A percentile compares a stretch with the other conserved stretches of the same genome.
phyloP scores from a whole-genome alignment of 2,888 invertebrate genomes.

The Galerucella calmariensis region DNA sequence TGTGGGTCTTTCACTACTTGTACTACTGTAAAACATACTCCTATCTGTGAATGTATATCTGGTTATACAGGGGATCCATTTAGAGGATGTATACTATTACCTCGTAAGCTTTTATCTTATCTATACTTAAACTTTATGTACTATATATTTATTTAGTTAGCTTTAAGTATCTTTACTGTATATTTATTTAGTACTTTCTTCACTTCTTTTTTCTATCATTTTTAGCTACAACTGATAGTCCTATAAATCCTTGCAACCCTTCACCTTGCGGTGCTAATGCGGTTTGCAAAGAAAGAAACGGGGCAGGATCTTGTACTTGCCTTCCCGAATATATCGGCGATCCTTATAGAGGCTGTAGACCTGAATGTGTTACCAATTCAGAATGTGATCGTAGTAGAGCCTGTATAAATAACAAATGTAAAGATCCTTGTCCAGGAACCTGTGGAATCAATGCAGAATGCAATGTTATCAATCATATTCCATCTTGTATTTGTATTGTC shows the following conservation, averaged over 20 bases:
- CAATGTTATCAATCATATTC: slow-evolving; percentile 74
- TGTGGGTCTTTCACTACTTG: slow-evolving; percentile 82
- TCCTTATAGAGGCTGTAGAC: slow-evolving; percentile 74
- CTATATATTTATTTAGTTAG: slow-evolving; percentile 9
- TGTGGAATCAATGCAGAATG: slow-evolving; percentile 72
- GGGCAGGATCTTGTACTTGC: slow-evolving; percentile 74
- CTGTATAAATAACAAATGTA: slow-evolving; percentile 76
- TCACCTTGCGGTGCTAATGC: slow-evolving; percentile 78
- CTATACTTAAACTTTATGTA: slow-evolving; percentile 6
- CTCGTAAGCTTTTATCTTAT: slow-evolving; percentile 66
- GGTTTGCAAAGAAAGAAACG: slow-evolving; percentile 72
- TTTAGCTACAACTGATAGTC: slow-evolving; percentile 64
- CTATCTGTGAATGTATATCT: slow-evolving; percentile 78
- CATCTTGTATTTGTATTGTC: slow-evolving; percentile 72
- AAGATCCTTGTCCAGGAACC: slow-evolving; percentile 70
- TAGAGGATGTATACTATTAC: slow-evolving; percentile 68
- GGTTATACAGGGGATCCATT: slow-evolving; percentile 78
- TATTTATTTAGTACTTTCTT: slow-evolving; percentile 24
- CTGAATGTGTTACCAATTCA: slow-evolving; percentile 75
- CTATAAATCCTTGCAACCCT: slow-evolving; percentile 70
- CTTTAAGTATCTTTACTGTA: slow-evolving; percentile 16
- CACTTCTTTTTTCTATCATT: slow-evolving; percentile 44
- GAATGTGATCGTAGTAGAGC: slow-evolving; percentile 74
- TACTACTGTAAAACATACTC: slow-evolving; percentile 80
- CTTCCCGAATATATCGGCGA: slow-evolving; percentile 73